Evolutionary conservation across 2,888 invertebrate species (phyloP).

Genomic region (Colletes collaris): DNA sequence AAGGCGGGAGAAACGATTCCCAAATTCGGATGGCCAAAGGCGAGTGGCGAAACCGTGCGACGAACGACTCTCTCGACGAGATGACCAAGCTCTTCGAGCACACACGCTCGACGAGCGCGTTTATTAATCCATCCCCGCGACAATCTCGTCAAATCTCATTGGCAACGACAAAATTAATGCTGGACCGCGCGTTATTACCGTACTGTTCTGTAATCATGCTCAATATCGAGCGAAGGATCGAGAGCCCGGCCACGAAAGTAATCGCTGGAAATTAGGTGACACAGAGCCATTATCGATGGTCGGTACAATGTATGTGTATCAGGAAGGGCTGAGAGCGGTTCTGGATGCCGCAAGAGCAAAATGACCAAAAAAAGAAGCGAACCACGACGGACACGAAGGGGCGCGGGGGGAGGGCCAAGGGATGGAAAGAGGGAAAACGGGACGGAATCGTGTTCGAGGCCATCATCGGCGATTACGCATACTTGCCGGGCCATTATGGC

Average conservation of each 20-base stretch:
- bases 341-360: slow-evolving; percentile 5
- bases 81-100: too few species aligned
- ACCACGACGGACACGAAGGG: background rate
- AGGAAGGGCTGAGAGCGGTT: background rate
- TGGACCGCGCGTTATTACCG: slow-evolving; percentile 41
- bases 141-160: slow-evolving; percentile 26
- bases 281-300: slow-evolving; percentile 41
- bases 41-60: too few species aligned
- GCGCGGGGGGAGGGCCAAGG: background rate
- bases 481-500: slow-evolving; percentile 81
- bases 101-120: too few species aligned
- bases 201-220: slow-evolving; percentile 49
- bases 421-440: slow-evolving; percentile 48
- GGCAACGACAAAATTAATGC: slow-evolving; percentile 26
- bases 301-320: slow-evolving; percentile 30
- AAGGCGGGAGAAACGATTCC: too few species aligned
- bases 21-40: too few species aligned
- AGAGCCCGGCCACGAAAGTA: slow-evolving; percentile 33
- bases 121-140: slow-evolving; percentile 29
- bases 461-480: slow-evolving; percentile 80
- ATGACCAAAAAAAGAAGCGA: background rate
- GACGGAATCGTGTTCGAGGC: slow-evolving; percentile 67
- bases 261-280: slow-evolving; percentile 56
- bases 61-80: too few species aligned
- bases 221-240: slow-evolving; percentile 38